Percentiles rank a stretch among this genome's conserved stretches.
These are phyloP conservation scores for Sesamia inferens DNA, from an alignment of 2,888 invertebrate genomes.

Conservation along the genomic window DNA sequence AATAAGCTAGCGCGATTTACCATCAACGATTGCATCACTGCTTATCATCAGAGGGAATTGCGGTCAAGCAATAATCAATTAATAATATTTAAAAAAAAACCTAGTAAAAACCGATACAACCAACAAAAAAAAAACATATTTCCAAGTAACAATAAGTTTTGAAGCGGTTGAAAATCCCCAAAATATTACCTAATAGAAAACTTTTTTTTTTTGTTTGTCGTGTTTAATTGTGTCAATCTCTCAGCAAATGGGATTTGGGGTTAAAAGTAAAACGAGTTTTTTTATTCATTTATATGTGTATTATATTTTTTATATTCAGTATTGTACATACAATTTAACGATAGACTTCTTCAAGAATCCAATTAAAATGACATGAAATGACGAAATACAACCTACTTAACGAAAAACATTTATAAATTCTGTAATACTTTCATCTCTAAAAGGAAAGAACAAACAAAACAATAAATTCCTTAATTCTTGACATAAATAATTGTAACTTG, in stretches of 20 bases:
- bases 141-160: no score
- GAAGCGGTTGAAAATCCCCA: background rate
- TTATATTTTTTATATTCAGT: constrained; percentile 35
- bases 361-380: constrained; percentile 15
- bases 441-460: constrained; percentile 23
- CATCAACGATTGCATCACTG: no score
- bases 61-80: no score
- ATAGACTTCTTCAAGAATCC: constrained; percentile 23
- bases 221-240: no score
- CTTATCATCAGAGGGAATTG: no score
- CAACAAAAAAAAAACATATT: no score
- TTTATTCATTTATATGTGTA: constrained; percentile 3
- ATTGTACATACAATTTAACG: constrained; percentile 34
- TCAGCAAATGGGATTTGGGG: no score
- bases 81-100: no score
- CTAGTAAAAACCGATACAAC: no score
- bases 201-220: no score
- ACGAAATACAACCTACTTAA: constrained; percentile 14
- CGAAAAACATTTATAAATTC: constrained; percentile 20
- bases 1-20: no score
- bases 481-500: background rate
- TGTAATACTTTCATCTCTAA: constrained; percentile 8
- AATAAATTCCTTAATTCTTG: constrained; percentile 7
- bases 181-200: no score
- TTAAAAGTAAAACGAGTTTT: background rate